These are phyloP conservation scores for Synanthedon tipuliformis DNA, from an alignment of 2,888 invertebrate genomes.

Conservation along the genomic window DNA sequence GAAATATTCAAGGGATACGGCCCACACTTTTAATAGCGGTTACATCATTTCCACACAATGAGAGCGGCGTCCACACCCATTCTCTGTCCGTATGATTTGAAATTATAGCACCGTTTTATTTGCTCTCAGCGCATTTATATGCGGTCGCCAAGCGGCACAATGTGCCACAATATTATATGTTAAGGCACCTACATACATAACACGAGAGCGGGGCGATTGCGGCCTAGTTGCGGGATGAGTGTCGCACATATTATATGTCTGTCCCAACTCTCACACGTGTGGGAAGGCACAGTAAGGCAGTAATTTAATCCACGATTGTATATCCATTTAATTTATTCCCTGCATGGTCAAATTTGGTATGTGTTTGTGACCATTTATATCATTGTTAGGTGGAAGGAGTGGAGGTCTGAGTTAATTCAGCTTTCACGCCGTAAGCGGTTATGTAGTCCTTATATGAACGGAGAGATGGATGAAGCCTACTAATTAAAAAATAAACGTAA, in stretches of 20 bases:
- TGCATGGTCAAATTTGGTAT: slow-evolving; percentile 63
- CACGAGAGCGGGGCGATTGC: slow-evolving; percentile 5
- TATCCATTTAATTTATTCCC: slow-evolving; percentile 65
- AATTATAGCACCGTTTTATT: slow-evolving; percentile 71
- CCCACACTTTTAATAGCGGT: slow-evolving; percentile 71
- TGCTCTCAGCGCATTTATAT: slow-evolving; percentile 68
- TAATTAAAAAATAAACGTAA: too few relatives aligned
- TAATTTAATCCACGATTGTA: slow-evolving; percentile 69
- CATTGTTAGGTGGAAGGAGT: slow-evolving; percentile 28
- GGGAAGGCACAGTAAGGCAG: slow-evolving; percentile 63
- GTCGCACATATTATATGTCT: slow-evolving; percentile 43
- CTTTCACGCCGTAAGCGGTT: slow-evolving; percentile 17
- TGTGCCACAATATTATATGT: slow-evolving; percentile 63
- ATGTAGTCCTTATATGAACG: slow-evolving; percentile 1
- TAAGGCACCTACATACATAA: slow-evolving; percentile 54
- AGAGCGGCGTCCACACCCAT: slow-evolving; percentile 70
- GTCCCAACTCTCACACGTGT: slow-evolving; percentile 49
- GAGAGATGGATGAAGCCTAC: too few relatives aligned
- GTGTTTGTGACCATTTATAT: slow-evolving; percentile 57
- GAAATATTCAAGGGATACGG: slow-evolving; percentile 69
- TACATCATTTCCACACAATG: slow-evolving; percentile 72
- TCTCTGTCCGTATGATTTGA: slow-evolving; percentile 72
- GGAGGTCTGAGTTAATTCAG: slow-evolving; percentile 37
- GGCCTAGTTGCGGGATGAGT: slow-evolving; percentile 33
- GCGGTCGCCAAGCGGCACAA: slow-evolving; percentile 60